A percentile compares a stretch with the other conserved stretches of the same genome.
phyloP scores from a whole-genome alignment of 2,113 vertebrate genomes.

The Oxyruncus cristatus region DNA sequence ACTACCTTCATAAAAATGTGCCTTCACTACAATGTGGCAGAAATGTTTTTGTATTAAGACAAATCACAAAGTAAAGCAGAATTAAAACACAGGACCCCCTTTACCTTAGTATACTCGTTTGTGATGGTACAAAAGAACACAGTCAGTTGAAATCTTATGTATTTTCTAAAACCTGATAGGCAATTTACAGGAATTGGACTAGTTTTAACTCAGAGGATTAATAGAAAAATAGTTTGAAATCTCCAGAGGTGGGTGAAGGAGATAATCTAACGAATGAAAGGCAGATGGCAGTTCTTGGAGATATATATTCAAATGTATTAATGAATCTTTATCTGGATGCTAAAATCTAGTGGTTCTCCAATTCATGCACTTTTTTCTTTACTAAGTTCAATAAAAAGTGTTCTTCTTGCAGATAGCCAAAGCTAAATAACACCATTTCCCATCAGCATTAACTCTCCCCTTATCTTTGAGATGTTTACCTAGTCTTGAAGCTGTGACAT shows the following conservation, averaged over 20 bases:
- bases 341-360: not conserved
- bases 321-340: not conserved
- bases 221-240: not conserved
- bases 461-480: constrained; percentile 77
- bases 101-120: not conserved
- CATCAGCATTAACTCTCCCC: constrained; percentile 66
- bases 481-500: constrained; percentile 80
- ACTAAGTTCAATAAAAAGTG: constrained; percentile 26
- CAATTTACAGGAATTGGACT: not conserved
- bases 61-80: not conserved
- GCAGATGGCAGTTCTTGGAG: not conserved
- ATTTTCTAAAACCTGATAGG: not conserved
- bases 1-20: not conserved
- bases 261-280: not conserved
- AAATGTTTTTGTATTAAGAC: not conserved
- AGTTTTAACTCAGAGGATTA: not conserved
- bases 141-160: not conserved
- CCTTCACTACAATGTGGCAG: not conserved
- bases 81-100: not conserved
- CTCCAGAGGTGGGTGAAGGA: not conserved
- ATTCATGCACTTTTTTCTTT: constrained; percentile 5
- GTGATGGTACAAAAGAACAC: not conserved
- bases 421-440: constrained; percentile 51
- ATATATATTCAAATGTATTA: not conserved
- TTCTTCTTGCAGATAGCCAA: constrained; percentile 45